phyloP scores from a whole-genome alignment of 1,140 invertebrate species.

The Ceratosolen fusciceps region DNA sequence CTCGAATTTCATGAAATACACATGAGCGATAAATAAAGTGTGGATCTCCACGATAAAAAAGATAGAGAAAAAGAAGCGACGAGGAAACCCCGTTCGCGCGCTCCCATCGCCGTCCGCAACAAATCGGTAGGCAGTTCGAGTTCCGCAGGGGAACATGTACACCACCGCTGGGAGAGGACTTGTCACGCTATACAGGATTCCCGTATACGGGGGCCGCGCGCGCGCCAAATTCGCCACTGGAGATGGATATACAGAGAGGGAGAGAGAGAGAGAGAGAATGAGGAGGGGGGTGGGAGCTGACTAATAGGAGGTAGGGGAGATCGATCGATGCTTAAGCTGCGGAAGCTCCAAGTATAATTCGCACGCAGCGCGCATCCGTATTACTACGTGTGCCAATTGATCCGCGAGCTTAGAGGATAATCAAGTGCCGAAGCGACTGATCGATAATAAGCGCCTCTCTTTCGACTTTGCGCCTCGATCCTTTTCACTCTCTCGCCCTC shows the following conservation, averaged over 20 bases:
- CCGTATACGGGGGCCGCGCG: background rate
- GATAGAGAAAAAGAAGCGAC: conserved; percentile 25
- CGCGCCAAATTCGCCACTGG: background rate
- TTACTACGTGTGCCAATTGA: conserved; percentile 11
- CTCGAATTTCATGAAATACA: conserved; percentile 46
- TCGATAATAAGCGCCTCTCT: conserved; percentile 33
- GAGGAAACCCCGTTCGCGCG: background rate
- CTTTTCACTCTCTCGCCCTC: background rate
- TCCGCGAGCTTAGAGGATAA: conserved; percentile 29
- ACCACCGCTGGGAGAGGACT: background rate
- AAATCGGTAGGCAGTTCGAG: conserved; percentile 20
- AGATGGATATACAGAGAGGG: conserved; percentile 1
- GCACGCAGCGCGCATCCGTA: conserved; percentile 27
- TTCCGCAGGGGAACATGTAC: background rate
- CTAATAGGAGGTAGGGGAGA: conserved; percentile 1
- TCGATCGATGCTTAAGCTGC: conserved; percentile 37
- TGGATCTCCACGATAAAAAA: conserved; percentile 41
- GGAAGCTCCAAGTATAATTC: conserved; percentile 25
- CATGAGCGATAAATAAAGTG: conserved; percentile 42
- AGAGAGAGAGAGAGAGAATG: background rate
- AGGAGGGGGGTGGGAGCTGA: no score
- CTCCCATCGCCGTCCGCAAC: background rate
- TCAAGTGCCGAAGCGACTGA: conserved; percentile 11
- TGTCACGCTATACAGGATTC: conserved; percentile 3
- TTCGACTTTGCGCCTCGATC: background rate